Percentiles rank a stretch among this genome's conserved stretches.
phyloP scores from a whole-genome alignment of 2,797 vertebrate species.

The Pogoniulus pusillus region DNA sequence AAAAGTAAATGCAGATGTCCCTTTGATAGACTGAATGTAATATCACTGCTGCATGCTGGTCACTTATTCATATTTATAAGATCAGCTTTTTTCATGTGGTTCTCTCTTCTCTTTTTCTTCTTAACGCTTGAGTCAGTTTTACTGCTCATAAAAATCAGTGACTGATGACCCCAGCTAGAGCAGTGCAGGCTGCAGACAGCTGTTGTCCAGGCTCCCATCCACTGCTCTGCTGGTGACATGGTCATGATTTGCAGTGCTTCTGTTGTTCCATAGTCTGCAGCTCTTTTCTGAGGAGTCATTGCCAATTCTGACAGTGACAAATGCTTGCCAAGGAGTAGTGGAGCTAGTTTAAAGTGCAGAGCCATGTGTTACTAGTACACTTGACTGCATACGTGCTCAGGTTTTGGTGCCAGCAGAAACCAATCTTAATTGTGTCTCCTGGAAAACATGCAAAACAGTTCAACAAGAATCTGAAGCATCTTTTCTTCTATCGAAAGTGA shows the following conservation, averaged over 20 bases:
- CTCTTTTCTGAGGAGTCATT: conserved; percentile 48
- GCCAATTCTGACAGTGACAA: conserved; percentile 57
- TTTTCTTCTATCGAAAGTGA: conserved; percentile 52
- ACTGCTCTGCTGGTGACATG: conserved; percentile 47
- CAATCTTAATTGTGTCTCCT: conserved; percentile 46
- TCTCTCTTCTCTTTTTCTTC: conserved; percentile 54
- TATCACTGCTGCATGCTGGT: conserved; percentile 16
- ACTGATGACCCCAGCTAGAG: conserved; percentile 60
- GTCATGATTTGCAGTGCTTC: conserved; percentile 44
- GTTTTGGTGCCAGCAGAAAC: conserved; percentile 39
- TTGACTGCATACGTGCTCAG: conserved; percentile 44
- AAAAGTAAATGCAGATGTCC: conserved; percentile 7
- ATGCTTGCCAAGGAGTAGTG: conserved; percentile 48
- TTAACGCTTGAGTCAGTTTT: conserved; percentile 56
- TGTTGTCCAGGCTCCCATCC: conserved; percentile 59
- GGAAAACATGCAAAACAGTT: conserved; percentile 45
- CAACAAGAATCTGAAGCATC: conserved; percentile 21
- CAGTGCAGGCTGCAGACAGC: conserved; percentile 57
- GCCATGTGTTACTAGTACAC: conserved; percentile 52
- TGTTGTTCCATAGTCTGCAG: conserved; percentile 3
- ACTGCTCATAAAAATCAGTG: conserved; percentile 68
- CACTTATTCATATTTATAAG: conserved; percentile 65
- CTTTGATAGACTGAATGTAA: background rate
- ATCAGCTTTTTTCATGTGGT: conserved; percentile 8
- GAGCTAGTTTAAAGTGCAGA: conserved; percentile 63